These are phyloP conservation scores for Varecia variegata DNA, from an alignment of 2,797 vertebrate genomes.

Conservation along the genomic window DNA sequence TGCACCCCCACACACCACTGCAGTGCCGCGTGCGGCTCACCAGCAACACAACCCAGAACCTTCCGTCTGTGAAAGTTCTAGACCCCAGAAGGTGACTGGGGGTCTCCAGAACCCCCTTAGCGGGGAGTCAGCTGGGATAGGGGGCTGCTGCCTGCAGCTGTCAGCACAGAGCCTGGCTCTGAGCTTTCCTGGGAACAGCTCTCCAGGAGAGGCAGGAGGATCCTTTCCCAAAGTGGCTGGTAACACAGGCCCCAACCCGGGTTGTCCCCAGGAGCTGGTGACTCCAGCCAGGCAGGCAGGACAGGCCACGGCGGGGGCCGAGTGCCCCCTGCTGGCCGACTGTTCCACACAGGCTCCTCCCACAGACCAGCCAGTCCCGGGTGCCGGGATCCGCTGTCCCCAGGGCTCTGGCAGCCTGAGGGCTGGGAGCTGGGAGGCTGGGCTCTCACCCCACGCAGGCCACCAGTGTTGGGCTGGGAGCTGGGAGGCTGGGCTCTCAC, in stretches of 20 bases:
- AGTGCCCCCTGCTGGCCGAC: slow-evolving; percentile 50
- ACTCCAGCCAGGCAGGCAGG: background rate
- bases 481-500: background rate
- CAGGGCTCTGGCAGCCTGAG: fast-evolving
- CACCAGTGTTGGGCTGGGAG: too few species aligned
- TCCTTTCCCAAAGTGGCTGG: background rate
- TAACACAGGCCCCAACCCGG: background rate
- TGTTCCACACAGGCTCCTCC: background rate
- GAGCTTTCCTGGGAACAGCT: background rate
- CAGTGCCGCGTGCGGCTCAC: fast-evolving
- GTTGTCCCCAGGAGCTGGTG: background rate
- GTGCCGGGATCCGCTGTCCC: background rate
- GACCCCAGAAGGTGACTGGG: background rate
- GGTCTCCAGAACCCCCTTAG: background rate
- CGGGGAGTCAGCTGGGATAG: background rate
- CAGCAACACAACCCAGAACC: background rate
- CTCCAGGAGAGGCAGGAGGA: background rate
- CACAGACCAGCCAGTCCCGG: fast-evolving
- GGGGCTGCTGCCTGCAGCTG: background rate
- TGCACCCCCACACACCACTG: fast-evolving
- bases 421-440: background rate
- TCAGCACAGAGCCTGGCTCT: background rate
- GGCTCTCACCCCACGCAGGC: background rate
- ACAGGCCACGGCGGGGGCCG: fast-evolving
- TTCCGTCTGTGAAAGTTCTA: background rate